Base-by-base conservation (phyloP, 2,797 vertebrate species). In the Lophius americanus region DNA sequence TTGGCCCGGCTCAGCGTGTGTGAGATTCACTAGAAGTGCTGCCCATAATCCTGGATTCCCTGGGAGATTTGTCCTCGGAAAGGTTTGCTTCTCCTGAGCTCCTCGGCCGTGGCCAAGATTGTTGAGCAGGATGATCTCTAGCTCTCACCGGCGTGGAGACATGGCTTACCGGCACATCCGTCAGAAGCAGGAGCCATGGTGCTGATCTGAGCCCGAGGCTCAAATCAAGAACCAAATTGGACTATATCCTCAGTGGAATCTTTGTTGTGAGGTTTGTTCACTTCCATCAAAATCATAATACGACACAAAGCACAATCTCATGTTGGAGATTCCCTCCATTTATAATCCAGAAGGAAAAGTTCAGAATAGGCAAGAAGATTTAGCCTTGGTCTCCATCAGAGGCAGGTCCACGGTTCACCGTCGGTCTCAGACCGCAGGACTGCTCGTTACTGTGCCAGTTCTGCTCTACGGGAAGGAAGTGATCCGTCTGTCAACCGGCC, bases 1-100 rank as follows among this genome's bases (percentile, higher is more conserved):
- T 36, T 57, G 61, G 74, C 68, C 82, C 70, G 83, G 35, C 2
- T 68, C 10, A 35, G 44, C 58, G 71, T 88, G 55, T 48, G 66
- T 75, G 74, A 76, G 83, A 90, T 85, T 83, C 77, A 44, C 79
- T 75, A 12, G 88, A 74, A 64, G 70, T 81, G 70, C 82, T 79
- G 50, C 64, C 52, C 81, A 42, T 90, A 90, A 88, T 87, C 82
- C 75, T 69, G 79, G 74, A 89, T 77, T 89, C 82, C 69, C 72
- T 50, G 42, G 35, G 49, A 88, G 85, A 80, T 88, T 79, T 84
- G 42, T 68, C 35, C 23, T 60, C 68, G 67, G 65, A 80, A 79
- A 57, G 64, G 71, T 71, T 75, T 66, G 64, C 81, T 81, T 81
- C 79, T 81, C 61, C 79, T 59, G 49, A n/a, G 39, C 46, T 49